Evolutionary conservation across 2,113 vertebrate species (phyloP), one percentile per base, ranked within the genome.

Genomic region (Python bivittatus): DNA sequence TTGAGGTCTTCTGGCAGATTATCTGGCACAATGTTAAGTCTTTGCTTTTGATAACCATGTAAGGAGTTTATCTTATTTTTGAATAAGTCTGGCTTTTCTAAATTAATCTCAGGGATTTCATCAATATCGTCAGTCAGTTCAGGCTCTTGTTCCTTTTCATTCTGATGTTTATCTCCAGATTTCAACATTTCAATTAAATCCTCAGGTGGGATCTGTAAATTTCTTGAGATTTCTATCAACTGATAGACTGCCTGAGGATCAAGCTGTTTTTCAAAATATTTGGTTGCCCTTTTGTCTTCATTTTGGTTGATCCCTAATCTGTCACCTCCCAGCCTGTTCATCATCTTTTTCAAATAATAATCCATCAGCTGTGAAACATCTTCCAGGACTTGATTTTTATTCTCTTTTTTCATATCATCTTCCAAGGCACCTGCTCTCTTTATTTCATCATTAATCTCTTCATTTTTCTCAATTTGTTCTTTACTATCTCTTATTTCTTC

Each of bases 171-270:
- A 84, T 98, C 98, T 87, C 97, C 97, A 2, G 93, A 97, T 96
- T 97, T 98, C 87, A 99, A 95, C 98, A 99, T 98, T 93, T 98
- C 98, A 92, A 99, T 94, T 92, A 99, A 97, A 93, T 99, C 98
- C 95, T 98, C 98, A 0, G 99, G 98, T 54, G 99, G 98, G 83
- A 99, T 99, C 96, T 98, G 98, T 93, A 99, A 98, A 95, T 98
- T 99, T 92, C 98, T 98, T 84, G 99, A 99, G 95, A 99, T 97
- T 95, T 98, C 97, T 88, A 99, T 98, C 92, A 99, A 96, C 94
- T 99, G 98, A 94, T 98, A 98, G 95, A 99, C 96, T 90, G 98
- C 96, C 61, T 97, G 98, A 48, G 98, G 98, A 87, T 98, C 97
- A 0, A 98, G 96, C 58, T 97, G 97, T 56, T 98, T 99, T 89